Evolutionary conservation across 2,797 vertebrate genomes (phyloP).

Genomic region (Anolis apletophallus): DNA sequence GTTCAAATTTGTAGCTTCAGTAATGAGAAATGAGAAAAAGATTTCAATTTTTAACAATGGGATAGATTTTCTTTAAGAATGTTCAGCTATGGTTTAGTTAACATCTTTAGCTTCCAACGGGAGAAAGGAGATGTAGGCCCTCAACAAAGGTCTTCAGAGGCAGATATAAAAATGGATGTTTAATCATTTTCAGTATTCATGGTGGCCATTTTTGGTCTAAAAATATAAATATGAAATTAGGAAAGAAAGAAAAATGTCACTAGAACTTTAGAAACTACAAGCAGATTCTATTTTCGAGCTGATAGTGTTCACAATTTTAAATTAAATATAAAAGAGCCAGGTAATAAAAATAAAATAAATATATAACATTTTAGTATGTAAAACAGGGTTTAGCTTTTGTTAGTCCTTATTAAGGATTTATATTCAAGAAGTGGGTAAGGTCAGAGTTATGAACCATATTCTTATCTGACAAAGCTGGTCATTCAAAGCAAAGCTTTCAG

Average conservation of each 20-base stretch:
- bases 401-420: background rate
- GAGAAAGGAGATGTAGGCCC: background rate
- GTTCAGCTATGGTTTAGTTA: background rate
- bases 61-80: background rate
- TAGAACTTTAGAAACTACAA: background rate
- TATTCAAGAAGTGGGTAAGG: background rate
- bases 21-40: background rate
- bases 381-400: background rate
- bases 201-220: too few species aligned
- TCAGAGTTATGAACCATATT: background rate
- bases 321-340: too few species aligned
- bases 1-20: background rate
- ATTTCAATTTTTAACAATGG: conserved; percentile 2
- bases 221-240: background rate
- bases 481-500: background rate
- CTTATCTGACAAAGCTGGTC: background rate
- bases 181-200: background rate
- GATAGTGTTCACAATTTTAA: background rate
- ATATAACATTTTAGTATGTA: background rate
- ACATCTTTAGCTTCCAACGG: background rate
- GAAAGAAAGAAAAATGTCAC: background rate
- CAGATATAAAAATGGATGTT: background rate
- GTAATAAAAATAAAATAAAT: too few species aligned
- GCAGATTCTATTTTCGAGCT: background rate
- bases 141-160: background rate